A percentile compares a stretch with the other conserved stretches of the same genome.
Evolutionary conservation across 2,797 vertebrate genomes (phyloP).

Genomic region (Paedocypris micromegethes): DNA sequence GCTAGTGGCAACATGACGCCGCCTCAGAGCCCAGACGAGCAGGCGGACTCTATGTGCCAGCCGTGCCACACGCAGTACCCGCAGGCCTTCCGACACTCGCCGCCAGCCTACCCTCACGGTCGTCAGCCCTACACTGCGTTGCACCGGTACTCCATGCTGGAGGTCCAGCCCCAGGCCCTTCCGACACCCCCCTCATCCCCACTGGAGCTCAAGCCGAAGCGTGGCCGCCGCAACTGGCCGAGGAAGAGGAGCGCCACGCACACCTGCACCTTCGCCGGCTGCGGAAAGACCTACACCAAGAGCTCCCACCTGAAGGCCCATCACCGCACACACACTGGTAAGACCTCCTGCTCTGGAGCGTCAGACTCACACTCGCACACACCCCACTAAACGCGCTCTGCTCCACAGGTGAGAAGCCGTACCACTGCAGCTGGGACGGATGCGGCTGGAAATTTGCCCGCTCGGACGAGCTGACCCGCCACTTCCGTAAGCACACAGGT

Average conservation of each 20-base stretch:
- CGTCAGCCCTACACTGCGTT: slow-evolving; percentile 75
- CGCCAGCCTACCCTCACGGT: slow-evolving; percentile 55
- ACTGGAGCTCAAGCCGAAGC: slow-evolving; percentile 90
- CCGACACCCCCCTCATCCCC: slow-evolving; percentile 94
- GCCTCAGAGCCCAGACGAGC: slow-evolving; percentile 81
- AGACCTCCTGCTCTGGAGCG: slow-evolving; percentile 18
- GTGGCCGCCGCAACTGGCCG: slow-evolving; percentile 95
- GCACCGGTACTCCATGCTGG: slow-evolving; percentile 74
- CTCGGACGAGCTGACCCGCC: slow-evolving; percentile 95
- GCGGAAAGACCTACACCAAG: slow-evolving; percentile 98
- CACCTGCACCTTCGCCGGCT: slow-evolving; percentile 90
- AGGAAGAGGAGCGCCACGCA: slow-evolving; percentile 93
- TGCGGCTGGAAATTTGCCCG: slow-evolving; percentile 99
- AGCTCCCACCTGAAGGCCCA: slow-evolving; percentile 97
- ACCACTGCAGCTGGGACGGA: slow-evolving; percentile 98
- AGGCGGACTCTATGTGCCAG: slow-evolving; percentile 69
- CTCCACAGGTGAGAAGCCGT: slow-evolving; percentile 90
- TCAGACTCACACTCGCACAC: slow-evolving; percentile 90
- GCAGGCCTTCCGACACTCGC: slow-evolving; percentile 68
- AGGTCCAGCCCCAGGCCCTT: slow-evolving; percentile 77
- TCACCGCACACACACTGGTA: slow-evolving; percentile 95
- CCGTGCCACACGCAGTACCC: slow-evolving; percentile 73
- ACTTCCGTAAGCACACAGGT: slow-evolving; percentile 97
- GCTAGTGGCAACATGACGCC: slow-evolving; percentile 82
- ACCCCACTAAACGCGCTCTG: slow-evolving; percentile 80